Evolutionary conservation across 1,140 invertebrate genomes (phyloP), one percentile per base, ranked within the genome.

Genomic region (Trypoxylus dichotomus): DNA sequence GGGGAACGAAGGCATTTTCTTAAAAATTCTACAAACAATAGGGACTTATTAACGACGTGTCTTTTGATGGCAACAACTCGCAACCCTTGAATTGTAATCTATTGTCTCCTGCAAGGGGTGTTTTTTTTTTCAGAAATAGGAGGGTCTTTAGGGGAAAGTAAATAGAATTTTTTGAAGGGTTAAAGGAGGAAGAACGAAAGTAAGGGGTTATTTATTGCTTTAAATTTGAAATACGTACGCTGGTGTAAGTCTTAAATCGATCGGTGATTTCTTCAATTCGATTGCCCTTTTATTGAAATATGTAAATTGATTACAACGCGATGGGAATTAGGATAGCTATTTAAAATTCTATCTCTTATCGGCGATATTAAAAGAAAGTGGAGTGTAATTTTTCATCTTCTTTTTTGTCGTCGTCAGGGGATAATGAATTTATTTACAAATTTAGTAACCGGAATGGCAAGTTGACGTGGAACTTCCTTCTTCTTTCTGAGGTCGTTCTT

Each of bases 381-480:
- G 60, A 19, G 21, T 41, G 71, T 73, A 73, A 73, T 73, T 73
- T 73, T 73, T 73, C 71, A 73, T 27, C 25, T 73, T 73, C 6
- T 37, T 73, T 8, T 73, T 73, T 25, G 25, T 27, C 25, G 15
- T 37, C 71, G 32, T n/a, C 32, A 25, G 15, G 71, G 71, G 25
- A 73, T 73, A 73, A 73, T 73, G 71, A 73, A 73, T 73, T 37
- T 73, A 73, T 73, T 73, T 73, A 73, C 37, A 47, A 73, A 73
- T 73, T 73, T 73, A 37, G 71, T 37, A 73, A 41, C 25, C 3
- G n/a, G 27, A 41, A 32, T 37, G 27, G 71, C 15, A 73, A 73
- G 71, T 73, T 73, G 71, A 73, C 71, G 27, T 73, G 27, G 27
- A 13, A 73, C 27, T 19, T 27, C 25, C 24, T 27, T 6, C 21